These are phyloP conservation scores for Colinus virginianus DNA, from an alignment of 2,113 vertebrate species.

Conservation along the genomic window DNA sequence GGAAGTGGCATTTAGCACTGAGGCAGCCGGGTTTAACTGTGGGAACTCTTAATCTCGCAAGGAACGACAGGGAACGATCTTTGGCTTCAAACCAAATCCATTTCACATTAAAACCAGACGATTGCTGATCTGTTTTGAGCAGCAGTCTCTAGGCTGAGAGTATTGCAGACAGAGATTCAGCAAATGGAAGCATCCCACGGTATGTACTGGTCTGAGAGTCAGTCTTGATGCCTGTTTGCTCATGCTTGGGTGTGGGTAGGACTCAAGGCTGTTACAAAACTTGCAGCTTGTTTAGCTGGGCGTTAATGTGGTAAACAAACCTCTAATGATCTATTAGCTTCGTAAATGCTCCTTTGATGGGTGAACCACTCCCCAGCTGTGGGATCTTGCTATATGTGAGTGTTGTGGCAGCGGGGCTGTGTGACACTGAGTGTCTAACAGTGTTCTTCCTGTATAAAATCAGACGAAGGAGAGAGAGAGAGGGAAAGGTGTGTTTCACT, in stretches of 20 bases:
- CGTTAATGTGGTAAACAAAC: background rate
- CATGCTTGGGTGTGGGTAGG: background rate
- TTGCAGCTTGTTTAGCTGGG: background rate
- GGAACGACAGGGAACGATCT: background rate
- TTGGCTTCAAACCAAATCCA: conserved; percentile 31
- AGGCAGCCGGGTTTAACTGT: background rate
- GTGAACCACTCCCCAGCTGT: background rate
- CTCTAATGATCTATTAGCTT: background rate
- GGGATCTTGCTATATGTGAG: background rate
- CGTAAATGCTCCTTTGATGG: background rate
- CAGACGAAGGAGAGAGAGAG: background rate
- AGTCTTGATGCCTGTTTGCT: background rate
- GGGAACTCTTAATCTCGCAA: background rate
- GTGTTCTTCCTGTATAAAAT: background rate
- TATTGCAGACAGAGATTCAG: conserved; percentile 29
- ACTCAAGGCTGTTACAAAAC: background rate
- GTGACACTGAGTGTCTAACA: background rate
- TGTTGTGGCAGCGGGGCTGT: rapidly evolving
- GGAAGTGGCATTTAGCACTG: background rate
- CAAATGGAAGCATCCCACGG: background rate
- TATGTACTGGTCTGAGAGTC: background rate
- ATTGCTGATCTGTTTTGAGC: conserved; percentile 44
- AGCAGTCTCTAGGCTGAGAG: conserved; percentile 25
- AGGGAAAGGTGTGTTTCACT: background rate
- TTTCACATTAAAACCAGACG: conserved; percentile 38